These are phyloP conservation scores for Salvator merianae DNA, from an alignment of 2,113 vertebrate genomes.

Conservation along the genomic window DNA sequence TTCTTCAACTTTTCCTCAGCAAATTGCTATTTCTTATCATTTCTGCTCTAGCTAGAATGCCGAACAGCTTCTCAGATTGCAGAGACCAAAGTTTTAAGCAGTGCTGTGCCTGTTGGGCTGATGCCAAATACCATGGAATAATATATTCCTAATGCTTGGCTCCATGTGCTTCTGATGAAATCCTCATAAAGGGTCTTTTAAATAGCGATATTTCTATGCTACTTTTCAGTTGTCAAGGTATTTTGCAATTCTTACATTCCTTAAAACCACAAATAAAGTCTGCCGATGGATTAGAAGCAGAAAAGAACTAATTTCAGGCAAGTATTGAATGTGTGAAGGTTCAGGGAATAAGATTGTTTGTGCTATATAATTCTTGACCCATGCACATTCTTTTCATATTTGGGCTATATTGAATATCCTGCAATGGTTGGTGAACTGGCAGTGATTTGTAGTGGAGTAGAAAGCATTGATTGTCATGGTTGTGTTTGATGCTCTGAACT, in stretches of 20 bases:
- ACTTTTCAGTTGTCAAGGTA: background rate
- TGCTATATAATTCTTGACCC: background rate
- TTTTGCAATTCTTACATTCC: background rate
- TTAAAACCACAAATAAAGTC: background rate
- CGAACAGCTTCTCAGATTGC: background rate
- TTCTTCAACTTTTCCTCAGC: background rate
- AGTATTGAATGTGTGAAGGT: background rate
- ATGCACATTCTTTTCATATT: background rate
- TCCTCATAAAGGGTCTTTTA: background rate
- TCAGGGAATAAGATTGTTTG: background rate
- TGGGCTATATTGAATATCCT: background rate
- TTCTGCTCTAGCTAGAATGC: background rate
- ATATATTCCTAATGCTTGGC: background rate
- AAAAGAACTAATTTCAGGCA: background rate
- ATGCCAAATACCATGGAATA: background rate
- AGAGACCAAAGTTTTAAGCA: background rate
- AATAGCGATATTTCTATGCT: background rate
- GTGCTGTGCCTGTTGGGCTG: background rate
- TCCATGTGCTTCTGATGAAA: background rate
- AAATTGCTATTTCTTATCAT: constrained; percentile 4
- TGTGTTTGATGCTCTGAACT: too few species aligned
- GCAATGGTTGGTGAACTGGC: too few species aligned
- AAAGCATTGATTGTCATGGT: too few species aligned
- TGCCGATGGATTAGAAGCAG: background rate
- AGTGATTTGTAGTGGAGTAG: too few species aligned